Evolutionary conservation across 2,888 invertebrate species (phyloP), one percentile per base, ranked within the genome.

Genomic region (Melolontha melolontha): DNA sequence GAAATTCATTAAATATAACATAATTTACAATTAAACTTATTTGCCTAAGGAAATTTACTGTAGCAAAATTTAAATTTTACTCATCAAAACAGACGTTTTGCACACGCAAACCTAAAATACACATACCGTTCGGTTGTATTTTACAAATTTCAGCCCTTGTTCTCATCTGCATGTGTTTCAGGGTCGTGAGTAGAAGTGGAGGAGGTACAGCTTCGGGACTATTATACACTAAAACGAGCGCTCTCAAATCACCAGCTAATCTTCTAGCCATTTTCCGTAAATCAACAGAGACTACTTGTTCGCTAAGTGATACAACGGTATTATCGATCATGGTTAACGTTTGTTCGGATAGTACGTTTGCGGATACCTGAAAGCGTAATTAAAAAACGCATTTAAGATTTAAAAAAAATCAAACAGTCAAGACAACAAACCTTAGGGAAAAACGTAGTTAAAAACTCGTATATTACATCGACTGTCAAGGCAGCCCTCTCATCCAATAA

Each of bases 401-500:
- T 22, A 4, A 22, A 22, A 22, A 22, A 22, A 22, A 2, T 22
- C 22, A 22, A 22, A 22, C 2, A 1, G 22, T 1, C 4, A 4
- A 22, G 22, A 22, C 2, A 22, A 4, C 77, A 77, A 83, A 95
- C 92, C 88, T 95, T 96, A 0, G 96, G 95, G 80, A 96, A 95
- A 81, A 94, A 96, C 70, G 93, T 91, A 76, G 91, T 91, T 81
- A 96, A 87, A 82, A 97, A 96, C 79, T 93, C 92, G 81, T 93
- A 93, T 76, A 96, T 94, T 76, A 91, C 89, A 64, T 91, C 90
- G 77, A 94, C 93, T 72, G 92, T 94, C 8, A 97, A 86, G 10
- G 95, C 94, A 68, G 91, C 89, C 73, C 96, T 87, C 83, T 97
- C 96, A 80, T 96, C 96, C 64, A 95, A 83, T 52, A 97, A 84